Base-by-base conservation (phyloP, 2,113 vertebrate species). In the Steatornis caripensis region DNA sequence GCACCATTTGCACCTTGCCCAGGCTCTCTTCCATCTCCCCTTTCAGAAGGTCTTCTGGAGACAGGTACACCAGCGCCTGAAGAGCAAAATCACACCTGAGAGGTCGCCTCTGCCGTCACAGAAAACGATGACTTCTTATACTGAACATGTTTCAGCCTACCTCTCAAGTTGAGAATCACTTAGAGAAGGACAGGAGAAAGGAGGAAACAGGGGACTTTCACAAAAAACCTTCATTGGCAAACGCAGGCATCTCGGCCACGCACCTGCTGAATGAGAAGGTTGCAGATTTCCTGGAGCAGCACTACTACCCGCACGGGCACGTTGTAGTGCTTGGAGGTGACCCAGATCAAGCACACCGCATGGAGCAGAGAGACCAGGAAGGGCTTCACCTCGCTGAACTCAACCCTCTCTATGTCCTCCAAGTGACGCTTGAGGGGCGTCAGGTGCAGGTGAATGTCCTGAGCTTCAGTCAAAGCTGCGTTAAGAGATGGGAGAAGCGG, bases 191-290 rank as follows among this genome's bases (percentile, higher is more conserved):
- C 0, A 1, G 27, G 16, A 29, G 30, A 62, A 36, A 39, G 30
- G 3, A 34, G 49, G 62, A 58, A 14, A 70, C 15, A 37, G n/a
- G 13, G 18, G 21, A 32, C 17, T 39, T 36, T 1, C 13, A 21
- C 4, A 3, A 11, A 23, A 53, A 17, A 41, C 11, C 15, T 24
- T 16, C 82, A 1, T 22, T 11, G 57, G 24, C 84, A 65, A 55
- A n/a, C 5, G 0, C 16, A 26, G 61, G 46, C 12, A 72, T 24
- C 75, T 18, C 0, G 3, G 76, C 0, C 6, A 55, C 96, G 0
- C 74, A 99, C 99, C 99, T 99, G 99, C 72, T 99, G 98, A 24
- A 99, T 98, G 92, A 99, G 98, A 20, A 99, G 98, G 97, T 99
- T 99, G 97, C 99, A 99, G 68, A 98, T 98, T 94, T 99, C 99